phyloP scores from a whole-genome alignment of 2,888 invertebrate species.

The Cephus pulcher region DNA sequence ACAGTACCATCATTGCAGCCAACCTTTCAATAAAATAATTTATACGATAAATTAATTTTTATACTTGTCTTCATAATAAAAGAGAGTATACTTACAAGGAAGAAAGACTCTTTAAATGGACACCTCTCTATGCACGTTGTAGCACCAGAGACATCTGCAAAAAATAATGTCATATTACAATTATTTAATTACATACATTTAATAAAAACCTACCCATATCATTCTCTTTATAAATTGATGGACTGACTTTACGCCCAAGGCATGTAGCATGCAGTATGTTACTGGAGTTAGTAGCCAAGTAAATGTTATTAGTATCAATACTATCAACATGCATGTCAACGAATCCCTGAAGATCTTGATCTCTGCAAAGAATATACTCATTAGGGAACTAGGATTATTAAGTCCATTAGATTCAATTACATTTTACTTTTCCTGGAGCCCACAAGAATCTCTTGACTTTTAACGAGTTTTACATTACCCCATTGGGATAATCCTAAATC shows the following conservation, averaged over 20 bases:
- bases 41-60: background rate
- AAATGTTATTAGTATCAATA: constrained; percentile 65
- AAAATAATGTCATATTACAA: background rate
- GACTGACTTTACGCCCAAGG: constrained; percentile 53
- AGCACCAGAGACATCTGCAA: constrained; percentile 52
- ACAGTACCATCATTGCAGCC: constrained; percentile 69
- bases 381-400: background rate
- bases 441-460: constrained; percentile 63
- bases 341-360: constrained; percentile 44
- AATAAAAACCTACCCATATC: constrained; percentile 35
- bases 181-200: background rate
- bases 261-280: constrained; percentile 64
- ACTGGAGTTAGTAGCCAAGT: constrained; percentile 67
- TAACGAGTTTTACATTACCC: constrained; percentile 65
- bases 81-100: constrained; percentile 57
- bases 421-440: constrained; percentile 29
- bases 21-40: constrained; percentile 44
- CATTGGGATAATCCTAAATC: constrained; percentile 63
- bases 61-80: background rate
- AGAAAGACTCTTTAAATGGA: constrained; percentile 67
- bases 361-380: constrained; percentile 30
- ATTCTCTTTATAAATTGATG: constrained; percentile 46
- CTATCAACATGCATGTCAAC: constrained; percentile 66
- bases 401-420: constrained; percentile 18
- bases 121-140: constrained; percentile 68